phyloP scores from a whole-genome alignment of 2,113 vertebrate genomes.

The Galeopterus variegatus region DNA sequence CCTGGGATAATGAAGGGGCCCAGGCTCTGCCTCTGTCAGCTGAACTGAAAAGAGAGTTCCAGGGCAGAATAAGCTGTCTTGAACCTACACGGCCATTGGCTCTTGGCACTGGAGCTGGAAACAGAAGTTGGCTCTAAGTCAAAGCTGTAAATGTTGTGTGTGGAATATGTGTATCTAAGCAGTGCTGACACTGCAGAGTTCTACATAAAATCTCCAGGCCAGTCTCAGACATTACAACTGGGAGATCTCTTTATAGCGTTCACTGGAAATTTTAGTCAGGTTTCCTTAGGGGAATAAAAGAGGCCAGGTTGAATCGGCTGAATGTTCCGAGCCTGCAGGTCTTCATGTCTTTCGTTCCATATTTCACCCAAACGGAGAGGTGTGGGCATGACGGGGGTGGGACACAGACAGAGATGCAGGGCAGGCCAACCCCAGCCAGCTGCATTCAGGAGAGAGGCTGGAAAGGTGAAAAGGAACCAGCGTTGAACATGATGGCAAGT shows the following conservation, averaged over 20 bases:
- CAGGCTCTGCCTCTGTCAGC: conserved; percentile 53
- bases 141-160: conserved; percentile 77
- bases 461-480: background rate
- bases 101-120: conserved; percentile 76
- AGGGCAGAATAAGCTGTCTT: conserved; percentile 70
- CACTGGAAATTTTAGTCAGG: conserved; percentile 45
- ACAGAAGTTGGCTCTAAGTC: conserved; percentile 73
- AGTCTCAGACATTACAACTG: conserved; percentile 69
- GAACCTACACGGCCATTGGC: conserved; percentile 60
- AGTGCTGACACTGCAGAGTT: conserved; percentile 75
- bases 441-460: background rate
- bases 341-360: conserved; percentile 11
- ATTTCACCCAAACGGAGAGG: conserved; percentile 52
- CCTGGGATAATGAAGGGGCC: conserved; percentile 39
- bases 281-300: conserved; percentile 62
- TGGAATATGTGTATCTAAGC: conserved; percentile 59
- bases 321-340: conserved; percentile 39
- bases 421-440: background rate
- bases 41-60: conserved; percentile 74
- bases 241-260: conserved; percentile 64
- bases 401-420: background rate
- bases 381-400: background rate
- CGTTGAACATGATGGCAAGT: background rate
- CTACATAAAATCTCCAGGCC: conserved; percentile 74
- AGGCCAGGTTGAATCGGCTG: conserved; percentile 43